Evolutionary conservation across 2,888 invertebrate species (phyloP).

Genomic region (Aspidiotus destructor): DNA sequence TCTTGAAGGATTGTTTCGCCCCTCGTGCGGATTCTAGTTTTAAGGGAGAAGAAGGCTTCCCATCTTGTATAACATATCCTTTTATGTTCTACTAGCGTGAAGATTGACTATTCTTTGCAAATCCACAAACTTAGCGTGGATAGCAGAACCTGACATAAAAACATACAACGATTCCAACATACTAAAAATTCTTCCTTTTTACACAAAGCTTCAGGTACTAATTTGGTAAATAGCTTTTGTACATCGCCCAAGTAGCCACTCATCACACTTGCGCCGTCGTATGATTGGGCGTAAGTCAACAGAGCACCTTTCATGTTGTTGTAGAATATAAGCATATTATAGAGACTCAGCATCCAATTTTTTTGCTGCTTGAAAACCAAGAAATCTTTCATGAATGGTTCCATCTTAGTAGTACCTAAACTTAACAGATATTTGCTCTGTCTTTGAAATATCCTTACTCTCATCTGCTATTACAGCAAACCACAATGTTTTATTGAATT

Average conservation of each 20-base stretch:
- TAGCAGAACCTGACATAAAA: neutral
- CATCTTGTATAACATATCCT: neutral
- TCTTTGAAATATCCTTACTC: neutral
- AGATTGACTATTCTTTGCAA: neutral
- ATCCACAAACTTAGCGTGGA: neutral
- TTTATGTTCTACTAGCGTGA: neutral
- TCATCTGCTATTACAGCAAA: slow-evolving; percentile 8
- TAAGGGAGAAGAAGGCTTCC: no score
- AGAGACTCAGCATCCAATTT: neutral
- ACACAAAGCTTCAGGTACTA: neutral
- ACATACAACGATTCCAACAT: neutral
- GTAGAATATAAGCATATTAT: neutral
- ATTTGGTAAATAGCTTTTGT: neutral
- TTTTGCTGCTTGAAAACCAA: slow-evolving; percentile 1
- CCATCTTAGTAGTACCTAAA: slow-evolving; percentile 2
- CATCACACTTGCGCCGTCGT: neutral
- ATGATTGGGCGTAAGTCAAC: neutral
- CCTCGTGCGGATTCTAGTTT: no score
- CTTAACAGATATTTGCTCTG: neutral
- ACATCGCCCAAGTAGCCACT: neutral
- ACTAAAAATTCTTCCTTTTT: neutral
- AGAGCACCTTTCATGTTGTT: no score
- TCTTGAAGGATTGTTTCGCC: no score
- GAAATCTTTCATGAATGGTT: neutral
- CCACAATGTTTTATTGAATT: neutral